Percentiles rank a stretch among this genome's conserved stretches.
Evolutionary conservation across 2,888 invertebrate species (phyloP).

Genomic region (Cerceris rybyensis): DNA sequence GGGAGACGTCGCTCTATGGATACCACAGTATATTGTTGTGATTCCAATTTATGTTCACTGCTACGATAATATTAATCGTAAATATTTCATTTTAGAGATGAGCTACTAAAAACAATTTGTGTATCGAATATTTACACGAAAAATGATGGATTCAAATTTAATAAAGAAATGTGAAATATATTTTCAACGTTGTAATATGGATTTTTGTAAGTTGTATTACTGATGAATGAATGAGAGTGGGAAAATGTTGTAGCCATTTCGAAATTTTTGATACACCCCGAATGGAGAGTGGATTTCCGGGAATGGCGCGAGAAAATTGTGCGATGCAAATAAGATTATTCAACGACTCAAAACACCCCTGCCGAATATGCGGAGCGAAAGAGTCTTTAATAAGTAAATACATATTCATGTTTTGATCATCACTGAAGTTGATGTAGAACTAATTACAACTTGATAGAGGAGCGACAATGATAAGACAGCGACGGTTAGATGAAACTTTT

Average conservation of each 20-base stretch:
- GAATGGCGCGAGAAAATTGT: not conserved
- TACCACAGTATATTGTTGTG: too few relatives aligned
- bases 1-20: too few relatives aligned
- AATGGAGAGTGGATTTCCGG: not conserved
- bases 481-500: constrained; percentile 37
- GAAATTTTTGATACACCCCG: too few relatives aligned
- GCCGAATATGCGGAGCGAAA: constrained; percentile 16
- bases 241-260: not conserved
- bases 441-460: constrained; percentile 63
- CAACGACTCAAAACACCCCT: constrained; percentile 13
- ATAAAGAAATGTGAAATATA: too few relatives aligned
- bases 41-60: too few relatives aligned
- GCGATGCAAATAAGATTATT: constrained; percentile 33
- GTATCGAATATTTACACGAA: too few relatives aligned
- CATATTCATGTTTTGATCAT: constrained; percentile 74
- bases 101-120: too few relatives aligned
- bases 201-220: not conserved
- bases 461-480: constrained; percentile 27
- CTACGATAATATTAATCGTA: too few relatives aligned
- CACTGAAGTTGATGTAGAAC: constrained; percentile 60
- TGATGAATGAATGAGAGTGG: not conserved
- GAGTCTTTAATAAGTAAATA: constrained; percentile 70
- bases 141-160: too few relatives aligned
- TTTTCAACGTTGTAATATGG: not conserved
- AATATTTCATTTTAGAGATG: too few relatives aligned